Evolutionary conservation across 2,797 vertebrate genomes (phyloP), one percentile per base, ranked within the genome.

Genomic region (Aldrovandia affinis): DNA sequence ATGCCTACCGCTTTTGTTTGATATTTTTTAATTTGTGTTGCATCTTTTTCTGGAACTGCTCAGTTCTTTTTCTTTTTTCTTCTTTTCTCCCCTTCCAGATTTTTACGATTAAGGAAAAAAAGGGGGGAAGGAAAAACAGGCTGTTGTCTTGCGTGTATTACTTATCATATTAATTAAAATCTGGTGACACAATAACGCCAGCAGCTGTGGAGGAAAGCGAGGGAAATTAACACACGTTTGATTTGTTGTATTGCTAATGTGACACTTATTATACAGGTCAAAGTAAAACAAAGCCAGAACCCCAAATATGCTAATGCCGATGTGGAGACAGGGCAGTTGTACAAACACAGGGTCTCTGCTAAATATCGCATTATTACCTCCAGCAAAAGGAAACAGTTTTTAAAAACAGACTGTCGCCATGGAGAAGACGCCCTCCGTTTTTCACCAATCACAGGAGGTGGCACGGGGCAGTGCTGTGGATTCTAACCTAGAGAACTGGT

Each of bases 121-220:
- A 95, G 95, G 87, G 89, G 89, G 93, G 92, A 90, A 86, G 92
- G 82, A 91, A 93, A 96, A 94, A 93, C 96, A 95, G 96, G 95
- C 95, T 96, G 96, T 96, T 96, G 95, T 96, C 96, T 97, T 96
- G 96, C 96, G 96, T 96, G 96, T 97, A 96, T 98, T 98, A 98
- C 97, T 98, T 98, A 98, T 97, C 97, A 98, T 97, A 99, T 98
- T 98, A 98, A 99, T 98, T 99, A 98, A 97, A 98, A 98, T 97
- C 95, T 97, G 96, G 96, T 96, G 95, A 96, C 96, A 97, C 93
- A 97, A 97, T 97, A 96, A 97, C 95, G 96, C 95, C 92, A 95
- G 95, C 97, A 98, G 97, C 97, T 98, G 98, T 96, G 96, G 95
- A 95, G 96, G 95, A 96, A 96, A 96, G 96, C 96, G 95, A 95